Base-by-base conservation (phyloP, 2,113 vertebrate species). In the Albula glossodonta region DNA sequence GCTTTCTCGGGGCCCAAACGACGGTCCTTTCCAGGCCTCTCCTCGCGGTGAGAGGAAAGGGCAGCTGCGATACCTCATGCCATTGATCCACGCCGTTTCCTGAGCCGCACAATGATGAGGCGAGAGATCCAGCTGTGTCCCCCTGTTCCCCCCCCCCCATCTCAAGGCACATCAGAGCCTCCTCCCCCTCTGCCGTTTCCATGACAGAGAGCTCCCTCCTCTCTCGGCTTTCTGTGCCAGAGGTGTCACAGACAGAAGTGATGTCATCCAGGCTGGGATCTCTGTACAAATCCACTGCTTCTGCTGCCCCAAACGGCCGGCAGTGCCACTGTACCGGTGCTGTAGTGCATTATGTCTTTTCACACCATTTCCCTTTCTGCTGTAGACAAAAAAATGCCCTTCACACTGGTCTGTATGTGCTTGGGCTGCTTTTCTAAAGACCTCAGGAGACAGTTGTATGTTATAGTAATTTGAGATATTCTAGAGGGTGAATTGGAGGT, bases 31-130 rank as follows among this genome's bases (percentile, higher is more conserved):
- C 31, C 31, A 41, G 31, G 31, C 31, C 31, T 41, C 31, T 41
- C 31, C 31, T 41, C 31, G 31, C 31, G 31, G 31, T 81, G 66
- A 48, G 70, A 53, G 86, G 41, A 50, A 50, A 8, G 52, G 82
- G 56, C 41, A 15, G 22, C 12, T 5, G 77, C 80, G 80, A 80
- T 84, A 80, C 49, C 3, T 53, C 79, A n/a, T 53, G 56, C 83
- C 86, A 66, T 84, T 51, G 82, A 70, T 87, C 78, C 48, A 51
- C 19, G 22, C 19, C 9, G 80, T 50, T 31, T 77, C 51, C 70
- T 50, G 48, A 50, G 31, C 50, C 49, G 19, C 77, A 80, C 53
- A 25, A 31, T 13, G 41, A 74, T 70, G 51, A 79, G 9, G 52
- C 63, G 83, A 41, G 78, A 51, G 41, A 83, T 78, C 63, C 41